Conservation (phyloP, 2,888 invertebrate species). For the Gibbula magus region DNA sequence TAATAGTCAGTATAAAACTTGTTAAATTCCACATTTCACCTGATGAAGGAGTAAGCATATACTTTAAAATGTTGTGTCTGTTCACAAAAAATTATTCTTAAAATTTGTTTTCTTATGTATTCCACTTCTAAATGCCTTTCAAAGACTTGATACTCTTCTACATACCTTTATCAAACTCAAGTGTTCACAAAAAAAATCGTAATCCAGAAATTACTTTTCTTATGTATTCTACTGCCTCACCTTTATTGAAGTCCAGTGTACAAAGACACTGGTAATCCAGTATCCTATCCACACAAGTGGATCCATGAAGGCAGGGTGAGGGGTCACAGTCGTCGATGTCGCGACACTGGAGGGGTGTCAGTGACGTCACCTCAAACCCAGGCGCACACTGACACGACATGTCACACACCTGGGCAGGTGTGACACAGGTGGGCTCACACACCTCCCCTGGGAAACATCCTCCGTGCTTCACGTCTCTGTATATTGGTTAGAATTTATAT, state of each 20-base stretch:
- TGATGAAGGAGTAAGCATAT: too few species aligned
- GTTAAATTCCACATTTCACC: too few species aligned
- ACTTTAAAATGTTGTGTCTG: too few species aligned
- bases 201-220: too few species aligned
- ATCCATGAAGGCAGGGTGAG: slow-evolving; percentile 90
- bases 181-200: too few species aligned
- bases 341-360: not conserved
- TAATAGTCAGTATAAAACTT: too few species aligned
- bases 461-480: slow-evolving; percentile 34
- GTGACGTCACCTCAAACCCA: slow-evolving; percentile 46
- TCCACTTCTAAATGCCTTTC: too few species aligned
- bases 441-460: slow-evolving; percentile 33
- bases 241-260: slow-evolving; percentile 40
- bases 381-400: slow-evolving; percentile 44
- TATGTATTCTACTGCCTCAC: too few species aligned
- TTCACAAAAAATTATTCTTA: too few species aligned
- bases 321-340: slow-evolving; percentile 75
- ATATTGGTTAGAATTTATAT: not conserved
- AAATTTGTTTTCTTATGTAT: too few species aligned
- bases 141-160: too few species aligned
- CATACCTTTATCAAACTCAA: too few species aligned
- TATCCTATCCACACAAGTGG: slow-evolving; percentile 85
- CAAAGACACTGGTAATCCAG: slow-evolving; percentile 24
- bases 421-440: slow-evolving; percentile 38
- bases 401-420: slow-evolving; percentile 40